Evolutionary conservation across 2,888 invertebrate genomes (phyloP).

Genomic region (Ophraella communa): DNA sequence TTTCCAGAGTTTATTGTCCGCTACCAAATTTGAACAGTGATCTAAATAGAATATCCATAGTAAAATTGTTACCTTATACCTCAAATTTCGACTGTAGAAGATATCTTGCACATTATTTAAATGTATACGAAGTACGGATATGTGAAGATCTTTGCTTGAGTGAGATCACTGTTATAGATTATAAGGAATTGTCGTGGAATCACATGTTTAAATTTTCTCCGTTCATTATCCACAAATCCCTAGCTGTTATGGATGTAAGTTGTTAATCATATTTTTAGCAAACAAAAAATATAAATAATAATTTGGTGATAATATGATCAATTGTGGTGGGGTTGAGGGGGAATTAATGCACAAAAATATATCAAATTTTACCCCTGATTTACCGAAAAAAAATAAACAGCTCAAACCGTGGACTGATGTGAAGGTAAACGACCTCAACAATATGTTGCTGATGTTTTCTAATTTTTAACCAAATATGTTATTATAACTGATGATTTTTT

Average conservation of each 20-base stretch:
- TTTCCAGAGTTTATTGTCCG: constrained; percentile 13
- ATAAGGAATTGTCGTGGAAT: constrained; percentile 5
- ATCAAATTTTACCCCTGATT: no score
- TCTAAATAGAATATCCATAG: constrained; percentile 9
- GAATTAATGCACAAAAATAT: no score
- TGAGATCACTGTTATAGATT: constrained; percentile 23
- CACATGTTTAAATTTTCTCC: constrained; percentile 24
- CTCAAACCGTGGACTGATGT: no score
- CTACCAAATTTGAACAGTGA: not conserved
- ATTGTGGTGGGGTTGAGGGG: no score
- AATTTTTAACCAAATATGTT: no score
- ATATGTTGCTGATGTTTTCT: no score
- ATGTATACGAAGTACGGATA: constrained; percentile 26
- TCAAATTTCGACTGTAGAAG: constrained; percentile 11
- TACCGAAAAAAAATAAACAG: no score
- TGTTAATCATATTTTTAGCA: no score
- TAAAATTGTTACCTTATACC: not conserved
- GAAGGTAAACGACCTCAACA: no score
- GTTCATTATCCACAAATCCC: constrained; percentile 16
- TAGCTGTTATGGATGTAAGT: constrained; percentile 26
- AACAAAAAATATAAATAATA: no score
- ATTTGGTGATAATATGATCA: no score
- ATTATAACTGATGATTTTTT: no score
- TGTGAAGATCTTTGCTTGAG: constrained; percentile 21
- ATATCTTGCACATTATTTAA: constrained; percentile 12